Percentiles rank a stretch among this genome's conserved stretches.
These are phyloP conservation scores for Dione juno DNA, from an alignment of 2,888 invertebrate genomes.

Conservation along the genomic window DNA sequence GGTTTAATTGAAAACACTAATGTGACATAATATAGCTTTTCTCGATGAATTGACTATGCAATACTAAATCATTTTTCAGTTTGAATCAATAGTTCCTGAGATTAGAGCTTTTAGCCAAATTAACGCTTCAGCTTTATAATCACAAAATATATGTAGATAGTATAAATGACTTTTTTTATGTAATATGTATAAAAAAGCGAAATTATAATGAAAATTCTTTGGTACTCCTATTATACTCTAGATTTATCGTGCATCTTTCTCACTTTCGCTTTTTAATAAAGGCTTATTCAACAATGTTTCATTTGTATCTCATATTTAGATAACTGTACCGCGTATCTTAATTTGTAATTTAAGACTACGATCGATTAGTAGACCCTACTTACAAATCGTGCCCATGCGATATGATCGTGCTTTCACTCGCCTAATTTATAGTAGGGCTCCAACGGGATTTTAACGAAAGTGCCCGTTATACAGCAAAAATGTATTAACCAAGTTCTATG, in stretches of 20 bases:
- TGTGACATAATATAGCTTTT: no score
- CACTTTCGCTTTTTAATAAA: conserved; percentile 33
- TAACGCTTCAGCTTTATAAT: no score
- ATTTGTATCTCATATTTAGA: conserved; percentile 15
- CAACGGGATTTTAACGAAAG: conserved; percentile 18
- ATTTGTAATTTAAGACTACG: conserved; percentile 26
- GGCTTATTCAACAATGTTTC: conserved; percentile 26
- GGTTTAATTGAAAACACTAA: no score
- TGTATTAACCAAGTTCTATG: background rate
- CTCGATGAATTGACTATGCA: no score
- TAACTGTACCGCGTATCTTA: conserved; percentile 17
- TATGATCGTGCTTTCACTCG: conserved; percentile 30
- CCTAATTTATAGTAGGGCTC: conserved; percentile 30
- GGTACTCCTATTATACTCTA: background rate
- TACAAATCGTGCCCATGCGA: conserved; percentile 8
- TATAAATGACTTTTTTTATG: no score
- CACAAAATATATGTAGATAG: no score
- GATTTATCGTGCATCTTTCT: conserved; percentile 17
- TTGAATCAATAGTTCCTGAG: no score
- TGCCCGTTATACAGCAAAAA: background rate
- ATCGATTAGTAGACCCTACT: conserved; percentile 11
- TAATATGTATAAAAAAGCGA: background rate
- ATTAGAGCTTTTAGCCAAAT: no score
- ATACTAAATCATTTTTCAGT: no score
- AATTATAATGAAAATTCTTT: background rate